Conservation (phyloP, 1,140 invertebrate species). For the Zaprionus vittiger region DNA sequence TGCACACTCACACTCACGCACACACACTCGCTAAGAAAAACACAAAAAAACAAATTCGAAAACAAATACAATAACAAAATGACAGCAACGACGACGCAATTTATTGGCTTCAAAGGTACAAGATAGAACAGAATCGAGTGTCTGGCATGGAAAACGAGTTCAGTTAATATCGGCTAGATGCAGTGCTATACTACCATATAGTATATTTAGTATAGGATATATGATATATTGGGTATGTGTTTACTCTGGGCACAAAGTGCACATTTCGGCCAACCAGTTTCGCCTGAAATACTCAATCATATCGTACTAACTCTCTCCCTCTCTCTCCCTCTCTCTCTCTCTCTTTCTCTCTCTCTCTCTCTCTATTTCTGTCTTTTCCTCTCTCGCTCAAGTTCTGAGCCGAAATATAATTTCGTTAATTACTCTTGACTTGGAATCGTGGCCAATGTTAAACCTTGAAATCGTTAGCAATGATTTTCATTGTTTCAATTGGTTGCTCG, state of each 20-base stretch:
- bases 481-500: constrained; percentile 60
- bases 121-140: constrained; percentile 63
- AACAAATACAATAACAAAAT: constrained; percentile 33
- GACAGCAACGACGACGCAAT: constrained; percentile 53
- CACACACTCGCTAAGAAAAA: constrained; percentile 12
- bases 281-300: constrained; percentile 24
- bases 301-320: too few relatives aligned
- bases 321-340: constrained; percentile 26
- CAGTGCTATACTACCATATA: constrained; percentile 5
- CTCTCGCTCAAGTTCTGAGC: constrained; percentile 28
- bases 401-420: constrained; percentile 55
- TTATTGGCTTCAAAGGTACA: constrained; percentile 74
- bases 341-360: background rate
- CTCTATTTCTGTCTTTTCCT: background rate
- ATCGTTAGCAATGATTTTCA: constrained; percentile 41
- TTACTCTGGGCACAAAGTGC: constrained; percentile 69
- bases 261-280: constrained; percentile 75
- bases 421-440: constrained; percentile 42
- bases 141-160: constrained; percentile 68
- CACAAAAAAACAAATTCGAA: constrained; percentile 34
- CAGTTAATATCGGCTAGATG: constrained; percentile 70
- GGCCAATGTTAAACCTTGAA: constrained; percentile 78
- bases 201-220: constrained; percentile 8
- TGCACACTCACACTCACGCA: constrained; percentile 9
- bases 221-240: constrained; percentile 22